Evolutionary conservation across 2,888 invertebrate genomes (phyloP).

Genomic region (Tetheella fluctuosa): DNA sequence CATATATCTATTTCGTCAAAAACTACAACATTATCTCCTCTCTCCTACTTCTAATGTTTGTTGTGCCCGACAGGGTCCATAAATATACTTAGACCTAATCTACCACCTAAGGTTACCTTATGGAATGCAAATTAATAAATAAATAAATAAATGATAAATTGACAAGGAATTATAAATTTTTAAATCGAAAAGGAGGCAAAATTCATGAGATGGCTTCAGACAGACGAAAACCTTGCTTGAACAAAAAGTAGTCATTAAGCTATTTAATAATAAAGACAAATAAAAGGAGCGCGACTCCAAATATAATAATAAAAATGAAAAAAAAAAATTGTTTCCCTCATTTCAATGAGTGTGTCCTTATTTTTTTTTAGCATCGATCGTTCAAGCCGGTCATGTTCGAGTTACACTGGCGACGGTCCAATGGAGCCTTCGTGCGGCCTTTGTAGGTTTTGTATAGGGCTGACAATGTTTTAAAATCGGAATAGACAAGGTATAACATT

Average conservation of each 20-base stretch:
- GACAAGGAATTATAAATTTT: too few species aligned
- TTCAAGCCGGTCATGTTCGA: slow-evolving; percentile 34
- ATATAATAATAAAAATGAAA: slow-evolving; percentile 12
- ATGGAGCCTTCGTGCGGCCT: slow-evolving; percentile 32
- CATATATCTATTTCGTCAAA: too few species aligned
- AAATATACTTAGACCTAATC: too few species aligned
- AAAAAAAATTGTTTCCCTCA: slow-evolving; percentile 19
- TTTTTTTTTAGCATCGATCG: slow-evolving; percentile 40
- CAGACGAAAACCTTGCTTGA: background rate
- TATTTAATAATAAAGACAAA: slow-evolving; percentile 9
- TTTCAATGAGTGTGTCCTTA: slow-evolving; percentile 42
- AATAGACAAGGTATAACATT: background rate
- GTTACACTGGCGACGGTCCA: slow-evolving; percentile 42
- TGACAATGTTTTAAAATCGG: background rate
- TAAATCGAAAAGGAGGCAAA: too few species aligned
- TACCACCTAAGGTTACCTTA: too few species aligned
- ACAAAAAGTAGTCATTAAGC: slow-evolving; percentile 1
- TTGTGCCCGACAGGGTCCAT: too few species aligned
- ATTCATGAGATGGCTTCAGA: too few species aligned
- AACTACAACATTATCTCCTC: too few species aligned
- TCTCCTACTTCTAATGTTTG: too few species aligned
- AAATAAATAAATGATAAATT: too few species aligned
- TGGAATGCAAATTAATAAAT: too few species aligned
- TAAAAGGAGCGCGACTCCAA: background rate
- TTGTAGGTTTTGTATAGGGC: slow-evolving; percentile 21